Evolutionary conservation across 2,797 vertebrate species (phyloP).

Genomic region (Epinephelus awoara): DNA sequence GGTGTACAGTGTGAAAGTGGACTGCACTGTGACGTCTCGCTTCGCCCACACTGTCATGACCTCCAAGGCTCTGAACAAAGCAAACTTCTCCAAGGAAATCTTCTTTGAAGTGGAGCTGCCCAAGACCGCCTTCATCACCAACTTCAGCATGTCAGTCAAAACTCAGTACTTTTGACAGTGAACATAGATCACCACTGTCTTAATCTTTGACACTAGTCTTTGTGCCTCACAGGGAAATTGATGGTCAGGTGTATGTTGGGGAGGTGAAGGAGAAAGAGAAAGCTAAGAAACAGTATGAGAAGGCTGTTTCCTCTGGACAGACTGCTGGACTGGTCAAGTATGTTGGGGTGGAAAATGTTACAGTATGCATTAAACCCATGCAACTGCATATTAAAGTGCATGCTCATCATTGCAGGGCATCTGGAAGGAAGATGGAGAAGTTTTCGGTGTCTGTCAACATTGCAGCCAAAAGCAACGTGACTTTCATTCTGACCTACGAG

Average conservation of each 20-base stretch:
- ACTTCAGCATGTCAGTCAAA: slow-evolving; percentile 93
- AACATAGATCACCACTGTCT: not conserved
- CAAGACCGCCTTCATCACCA: slow-evolving; percentile 94
- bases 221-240: slow-evolving; percentile 86
- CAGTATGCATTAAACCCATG: not conserved
- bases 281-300: slow-evolving; percentile 91
- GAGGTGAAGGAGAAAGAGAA: slow-evolving; percentile 91
- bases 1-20: slow-evolving; percentile 86
- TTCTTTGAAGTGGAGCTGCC: slow-evolving; percentile 93
- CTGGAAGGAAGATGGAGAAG: slow-evolving; percentile 94
- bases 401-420: slow-evolving; percentile 80
- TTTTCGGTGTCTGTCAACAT: slow-evolving; percentile 93
- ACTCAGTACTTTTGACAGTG: slow-evolving; percentile 39
- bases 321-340: slow-evolving; percentile 93
- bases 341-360: slow-evolving; percentile 35
- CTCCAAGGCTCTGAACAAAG: slow-evolving; percentile 90
- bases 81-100: slow-evolving; percentile 88
- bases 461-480: slow-evolving; percentile 88
- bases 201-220: not conserved
- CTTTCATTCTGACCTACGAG: slow-evolving; percentile 92
- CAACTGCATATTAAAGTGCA: not conserved
- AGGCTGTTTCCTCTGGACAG: slow-evolving; percentile 90
- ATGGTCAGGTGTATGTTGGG: slow-evolving; percentile 86
- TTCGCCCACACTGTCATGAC: slow-evolving; percentile 93
- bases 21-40: slow-evolving; percentile 90